Evolutionary conservation across 2,113 vertebrate species (phyloP).

Genomic region (Dolichallabes microphthalmus): DNA sequence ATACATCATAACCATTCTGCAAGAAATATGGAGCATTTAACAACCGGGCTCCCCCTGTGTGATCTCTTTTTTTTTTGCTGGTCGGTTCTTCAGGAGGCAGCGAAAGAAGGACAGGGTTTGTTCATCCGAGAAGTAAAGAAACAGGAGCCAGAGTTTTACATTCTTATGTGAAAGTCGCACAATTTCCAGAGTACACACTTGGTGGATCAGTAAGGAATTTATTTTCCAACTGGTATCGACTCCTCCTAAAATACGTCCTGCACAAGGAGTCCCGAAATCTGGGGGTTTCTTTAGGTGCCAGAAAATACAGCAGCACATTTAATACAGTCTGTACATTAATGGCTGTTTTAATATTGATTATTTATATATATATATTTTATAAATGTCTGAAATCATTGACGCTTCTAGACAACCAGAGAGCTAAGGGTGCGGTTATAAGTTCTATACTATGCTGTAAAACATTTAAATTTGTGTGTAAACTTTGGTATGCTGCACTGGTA

Average conservation of each 20-base stretch:
- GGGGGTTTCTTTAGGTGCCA: neutral
- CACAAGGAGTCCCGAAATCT: neutral
- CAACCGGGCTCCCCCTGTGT: no score
- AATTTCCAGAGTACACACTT: neutral
- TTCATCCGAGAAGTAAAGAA: slow-evolving; percentile 10
- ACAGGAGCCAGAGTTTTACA: slow-evolving; percentile 49
- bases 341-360: neutral
- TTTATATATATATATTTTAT: no score
- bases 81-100: neutral
- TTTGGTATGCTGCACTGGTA: neutral
- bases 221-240: neutral
- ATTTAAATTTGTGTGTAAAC: neutral
- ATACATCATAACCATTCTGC: neutral
- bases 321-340: neutral
- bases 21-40: neutral
- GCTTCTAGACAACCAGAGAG: neutral
- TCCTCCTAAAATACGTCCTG: neutral
- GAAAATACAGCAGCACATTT: neutral
- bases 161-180: slow-evolving; percentile 57
- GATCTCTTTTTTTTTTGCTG: slow-evolving; percentile 1
- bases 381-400: neutral
- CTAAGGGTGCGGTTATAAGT: neutral
- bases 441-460: neutral
- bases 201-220: neutral
- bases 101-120: neutral